Evolutionary conservation across 2,113 vertebrate species (phyloP).

Genomic region (Eulemur rufifrons): DNA sequence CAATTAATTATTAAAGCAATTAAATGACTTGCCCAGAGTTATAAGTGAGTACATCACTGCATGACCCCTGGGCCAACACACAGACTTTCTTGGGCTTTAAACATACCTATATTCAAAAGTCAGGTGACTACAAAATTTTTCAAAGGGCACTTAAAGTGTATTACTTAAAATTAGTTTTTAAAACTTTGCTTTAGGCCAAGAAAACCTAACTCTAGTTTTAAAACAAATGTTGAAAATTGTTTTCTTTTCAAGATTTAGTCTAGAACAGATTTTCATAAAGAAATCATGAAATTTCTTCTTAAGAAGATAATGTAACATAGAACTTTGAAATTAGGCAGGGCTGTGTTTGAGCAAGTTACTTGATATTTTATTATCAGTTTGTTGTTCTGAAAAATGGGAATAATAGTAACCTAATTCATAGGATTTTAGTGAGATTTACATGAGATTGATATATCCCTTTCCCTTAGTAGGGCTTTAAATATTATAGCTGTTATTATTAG

Average conservation of each 20-base stretch:
- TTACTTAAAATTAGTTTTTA: conserved; percentile 5
- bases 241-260: not conserved
- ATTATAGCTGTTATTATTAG: not conserved
- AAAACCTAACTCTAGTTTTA: conserved; percentile 29
- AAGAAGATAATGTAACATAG: not conserved
- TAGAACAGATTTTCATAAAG: not conserved
- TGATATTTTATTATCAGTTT: not conserved
- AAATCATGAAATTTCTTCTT: not conserved
- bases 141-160: not conserved
- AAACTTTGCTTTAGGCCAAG: conserved; percentile 12
- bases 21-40: not conserved
- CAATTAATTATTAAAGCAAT: not conserved
- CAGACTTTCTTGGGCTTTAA: not conserved
- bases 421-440: not conserved
- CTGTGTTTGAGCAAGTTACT: not conserved
- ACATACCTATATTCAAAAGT: not conserved
- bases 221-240: not conserved
- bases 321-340: not conserved
- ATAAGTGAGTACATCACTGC: not conserved
- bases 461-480: not conserved
- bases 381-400: conserved; percentile 13
- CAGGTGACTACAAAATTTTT: not conserved
- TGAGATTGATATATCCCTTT: not conserved
- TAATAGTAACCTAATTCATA: not conserved
- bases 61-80: not conserved